Conservation (phyloP, 2,113 vertebrate species). For the Oceanodroma tethys region DNA sequence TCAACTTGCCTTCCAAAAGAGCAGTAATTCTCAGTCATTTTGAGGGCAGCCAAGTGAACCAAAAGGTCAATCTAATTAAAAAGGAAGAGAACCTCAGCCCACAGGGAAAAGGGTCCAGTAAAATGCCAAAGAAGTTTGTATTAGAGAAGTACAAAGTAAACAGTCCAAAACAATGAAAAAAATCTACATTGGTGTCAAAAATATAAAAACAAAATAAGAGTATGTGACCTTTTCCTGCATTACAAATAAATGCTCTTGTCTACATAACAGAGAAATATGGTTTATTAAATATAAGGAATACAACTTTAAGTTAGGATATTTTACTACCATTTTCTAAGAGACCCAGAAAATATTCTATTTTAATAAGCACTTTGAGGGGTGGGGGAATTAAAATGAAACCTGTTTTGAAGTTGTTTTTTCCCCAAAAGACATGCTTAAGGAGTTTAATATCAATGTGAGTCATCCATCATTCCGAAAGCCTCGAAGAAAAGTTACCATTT, state of each 20-base stretch:
- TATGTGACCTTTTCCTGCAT: slow-evolving; percentile 67
- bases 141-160: slow-evolving; percentile 62
- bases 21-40: slow-evolving; percentile 69
- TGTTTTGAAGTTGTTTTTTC: background rate
- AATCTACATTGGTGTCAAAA: slow-evolving; percentile 63
- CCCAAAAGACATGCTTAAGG: background rate
- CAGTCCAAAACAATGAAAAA: slow-evolving; percentile 60
- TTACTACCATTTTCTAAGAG: background rate
- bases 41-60: slow-evolving; percentile 72
- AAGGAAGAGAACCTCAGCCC: slow-evolving; percentile 65
- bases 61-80: slow-evolving; percentile 83
- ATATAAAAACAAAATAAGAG: background rate
- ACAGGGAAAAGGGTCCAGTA: slow-evolving; percentile 40
- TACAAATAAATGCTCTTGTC: slow-evolving; percentile 51
- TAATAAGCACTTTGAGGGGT: slow-evolving; percentile 2
- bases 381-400: background rate
- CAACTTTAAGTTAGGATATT: slow-evolving; percentile 18
- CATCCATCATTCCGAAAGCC: background rate
- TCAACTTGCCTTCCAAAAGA: slow-evolving; percentile 55
- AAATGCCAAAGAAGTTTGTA: slow-evolving; percentile 70
- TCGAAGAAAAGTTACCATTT: background rate
- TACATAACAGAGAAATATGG: slow-evolving; percentile 14
- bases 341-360: background rate
- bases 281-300: slow-evolving; percentile 39
- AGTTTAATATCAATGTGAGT: slow-evolving; percentile 13